These are phyloP conservation scores for Jaculus jaculus DNA, from an alignment of 2,113 vertebrate species.

Conservation along the genomic window DNA sequence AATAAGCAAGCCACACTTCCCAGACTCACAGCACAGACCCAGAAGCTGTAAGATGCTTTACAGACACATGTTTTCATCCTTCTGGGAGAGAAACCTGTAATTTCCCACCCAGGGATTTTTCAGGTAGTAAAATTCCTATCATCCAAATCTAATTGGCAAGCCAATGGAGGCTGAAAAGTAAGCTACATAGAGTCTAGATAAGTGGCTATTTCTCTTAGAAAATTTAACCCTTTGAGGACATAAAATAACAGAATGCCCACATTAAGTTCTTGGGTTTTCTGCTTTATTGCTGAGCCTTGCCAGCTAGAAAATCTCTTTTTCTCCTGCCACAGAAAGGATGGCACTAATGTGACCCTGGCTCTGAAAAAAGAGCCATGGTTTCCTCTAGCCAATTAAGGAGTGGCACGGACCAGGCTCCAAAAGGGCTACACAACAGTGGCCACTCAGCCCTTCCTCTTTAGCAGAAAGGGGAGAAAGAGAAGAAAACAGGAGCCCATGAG, in stretches of 20 bases:
- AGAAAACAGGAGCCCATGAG: not conserved
- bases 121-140: not conserved
- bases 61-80: slow-evolving; percentile 31
- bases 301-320: not conserved
- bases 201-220: not conserved
- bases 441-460: slow-evolving; percentile 42
- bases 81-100: slow-evolving; percentile 39
- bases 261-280: slow-evolving; percentile 61
- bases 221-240: slow-evolving; percentile 64
- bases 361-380: slow-evolving; percentile 55
- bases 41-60: slow-evolving; percentile 51
- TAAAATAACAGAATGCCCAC: slow-evolving; percentile 46
- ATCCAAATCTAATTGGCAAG: slow-evolving; percentile 38
- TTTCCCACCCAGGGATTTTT: slow-evolving; percentile 60
- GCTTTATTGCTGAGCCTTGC: slow-evolving; percentile 29
- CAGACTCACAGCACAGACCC: not conserved
- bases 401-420: slow-evolving; percentile 62
- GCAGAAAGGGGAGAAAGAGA: slow-evolving; percentile 38
- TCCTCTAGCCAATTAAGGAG: slow-evolving; percentile 77
- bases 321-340: slow-evolving; percentile 45
- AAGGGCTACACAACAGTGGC: slow-evolving; percentile 14
- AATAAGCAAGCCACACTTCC: not conserved
- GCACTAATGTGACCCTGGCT: slow-evolving; percentile 64
- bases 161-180: slow-evolving; percentile 46
- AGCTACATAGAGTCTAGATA: not conserved